These are phyloP conservation scores for Andrena trimmerana DNA, from an alignment of 2,888 invertebrate genomes.

Conservation along the genomic window DNA sequence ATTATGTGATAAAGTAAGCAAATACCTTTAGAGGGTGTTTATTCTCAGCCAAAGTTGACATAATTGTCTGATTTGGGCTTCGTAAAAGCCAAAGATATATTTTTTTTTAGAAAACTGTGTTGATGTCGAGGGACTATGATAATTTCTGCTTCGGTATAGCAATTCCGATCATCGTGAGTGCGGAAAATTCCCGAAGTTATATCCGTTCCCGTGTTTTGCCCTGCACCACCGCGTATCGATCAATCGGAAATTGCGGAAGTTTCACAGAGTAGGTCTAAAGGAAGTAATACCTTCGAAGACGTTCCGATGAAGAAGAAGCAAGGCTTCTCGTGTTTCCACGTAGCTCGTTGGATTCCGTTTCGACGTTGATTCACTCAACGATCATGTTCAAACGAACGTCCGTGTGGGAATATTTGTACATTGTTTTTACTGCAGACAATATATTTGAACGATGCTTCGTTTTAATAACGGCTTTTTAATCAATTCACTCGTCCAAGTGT, in stretches of 20 bases:
- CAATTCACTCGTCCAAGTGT: conserved; percentile 22
- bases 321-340: conserved; percentile 45
- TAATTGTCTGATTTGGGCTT: no score
- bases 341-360: conserved; percentile 9
- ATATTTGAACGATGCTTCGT: conserved; percentile 14
- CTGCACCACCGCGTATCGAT: conserved; percentile 48
- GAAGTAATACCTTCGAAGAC: conserved; percentile 51
- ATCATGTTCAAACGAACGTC: conserved; percentile 16
- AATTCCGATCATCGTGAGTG: neutral
- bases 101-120: neutral
- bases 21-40: neutral
- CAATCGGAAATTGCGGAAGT: conserved; percentile 64
- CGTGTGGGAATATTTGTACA: conserved; percentile 32
- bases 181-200: conserved; percentile 6
- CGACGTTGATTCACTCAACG: neutral
- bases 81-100: neutral
- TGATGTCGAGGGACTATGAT: neutral
- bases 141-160: neutral
- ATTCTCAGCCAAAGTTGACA: neutral
- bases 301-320: conserved; percentile 31
- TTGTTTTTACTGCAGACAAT: conserved; percentile 31
- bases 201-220: conserved; percentile 40
- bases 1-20: neutral
- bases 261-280: conserved; percentile 44
- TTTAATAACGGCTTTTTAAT: conserved; percentile 43